These are phyloP conservation scores for Antedon bifida DNA, from an alignment of 35 echinoderm and acorn worm genomes.

Conservation along the genomic window DNA sequence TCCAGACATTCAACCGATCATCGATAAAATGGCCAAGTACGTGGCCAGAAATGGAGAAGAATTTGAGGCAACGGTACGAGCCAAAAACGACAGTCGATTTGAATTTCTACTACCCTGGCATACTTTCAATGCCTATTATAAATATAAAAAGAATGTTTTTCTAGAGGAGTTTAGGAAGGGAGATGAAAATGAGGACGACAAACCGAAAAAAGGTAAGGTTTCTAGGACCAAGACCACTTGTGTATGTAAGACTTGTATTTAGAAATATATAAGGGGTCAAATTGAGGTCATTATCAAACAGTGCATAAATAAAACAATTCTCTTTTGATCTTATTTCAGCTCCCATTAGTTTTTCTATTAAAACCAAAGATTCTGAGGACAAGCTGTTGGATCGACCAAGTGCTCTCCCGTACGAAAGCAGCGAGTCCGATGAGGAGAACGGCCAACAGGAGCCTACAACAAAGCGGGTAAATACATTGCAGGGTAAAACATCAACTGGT, in stretches of 20 bases:
- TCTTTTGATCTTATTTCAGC: conserved; percentile 8
- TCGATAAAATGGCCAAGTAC: conserved; percentile 91
- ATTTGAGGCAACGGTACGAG: conserved; percentile 77
- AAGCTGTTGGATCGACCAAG: conserved; percentile 49
- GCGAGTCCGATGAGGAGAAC: conserved; percentile 65
- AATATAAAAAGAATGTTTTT: conserved; percentile 77
- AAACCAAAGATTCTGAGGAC: conserved; percentile 54
- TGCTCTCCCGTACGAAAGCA: conserved; percentile 75
- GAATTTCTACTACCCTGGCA: conserved; percentile 84
- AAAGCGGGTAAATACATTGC: not conserved
- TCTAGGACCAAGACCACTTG: not conserved
- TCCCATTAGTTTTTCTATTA: conserved; percentile 90
- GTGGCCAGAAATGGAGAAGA: conserved; percentile 95
- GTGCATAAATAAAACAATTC: too few species aligned
- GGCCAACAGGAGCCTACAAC: conserved; percentile 9
- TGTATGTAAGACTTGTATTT: too few species aligned
- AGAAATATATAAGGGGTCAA: too few species aligned
- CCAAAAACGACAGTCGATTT: conserved; percentile 68
- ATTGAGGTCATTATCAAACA: too few species aligned
- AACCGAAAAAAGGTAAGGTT: conserved; percentile 58
- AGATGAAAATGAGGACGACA: conserved; percentile 22
- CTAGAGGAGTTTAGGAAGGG: conserved; percentile 36
- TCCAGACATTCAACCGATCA: conserved; percentile 89
- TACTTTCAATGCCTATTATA: conserved; percentile 68
- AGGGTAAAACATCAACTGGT: not conserved